Evolutionary conservation across 2,888 invertebrate genomes (phyloP).

Genomic region (Conops quadrifasciatus): DNA sequence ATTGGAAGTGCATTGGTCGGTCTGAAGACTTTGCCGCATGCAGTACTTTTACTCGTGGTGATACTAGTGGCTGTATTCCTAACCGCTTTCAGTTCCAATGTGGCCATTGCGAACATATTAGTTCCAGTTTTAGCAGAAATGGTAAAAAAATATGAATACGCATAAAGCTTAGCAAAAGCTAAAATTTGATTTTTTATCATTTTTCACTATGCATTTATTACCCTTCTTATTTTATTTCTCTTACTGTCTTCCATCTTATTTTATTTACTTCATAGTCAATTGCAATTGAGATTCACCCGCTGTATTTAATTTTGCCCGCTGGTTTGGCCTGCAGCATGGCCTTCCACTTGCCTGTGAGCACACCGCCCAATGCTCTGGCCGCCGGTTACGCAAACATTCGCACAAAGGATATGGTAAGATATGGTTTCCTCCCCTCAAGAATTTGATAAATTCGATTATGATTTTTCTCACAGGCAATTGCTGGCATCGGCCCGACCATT

Average conservation of each 20-base stretch:
- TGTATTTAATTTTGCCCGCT: constrained; percentile 90
- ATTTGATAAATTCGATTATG: constrained; percentile 70
- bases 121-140: constrained; percentile 84
- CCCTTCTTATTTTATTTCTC: constrained; percentile 16
- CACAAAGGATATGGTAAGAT: constrained; percentile 77
- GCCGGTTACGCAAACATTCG: constrained; percentile 83
- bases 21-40: constrained; percentile 71
- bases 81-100: constrained; percentile 91
- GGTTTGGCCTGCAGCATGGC: constrained; percentile 90
- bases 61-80: constrained; percentile 79
- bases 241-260: constrained; percentile 1
- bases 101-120: constrained; percentile 88
- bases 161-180: no score
- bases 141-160: no score
- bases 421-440: no score
- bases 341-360: constrained; percentile 93
- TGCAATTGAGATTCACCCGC: constrained; percentile 79
- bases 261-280: constrained; percentile 68
- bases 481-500: constrained; percentile 81
- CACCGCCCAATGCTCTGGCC: constrained; percentile 94
- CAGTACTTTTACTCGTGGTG: constrained; percentile 77
- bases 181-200: no score
- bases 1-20: constrained; percentile 77
- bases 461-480: constrained; percentile 70
- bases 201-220: no score